A percentile compares a stretch with the other conserved stretches of the same genome.
phyloP scores from a whole-genome alignment of 1,140 invertebrate genomes.

The Marisa cornuarietis region DNA sequence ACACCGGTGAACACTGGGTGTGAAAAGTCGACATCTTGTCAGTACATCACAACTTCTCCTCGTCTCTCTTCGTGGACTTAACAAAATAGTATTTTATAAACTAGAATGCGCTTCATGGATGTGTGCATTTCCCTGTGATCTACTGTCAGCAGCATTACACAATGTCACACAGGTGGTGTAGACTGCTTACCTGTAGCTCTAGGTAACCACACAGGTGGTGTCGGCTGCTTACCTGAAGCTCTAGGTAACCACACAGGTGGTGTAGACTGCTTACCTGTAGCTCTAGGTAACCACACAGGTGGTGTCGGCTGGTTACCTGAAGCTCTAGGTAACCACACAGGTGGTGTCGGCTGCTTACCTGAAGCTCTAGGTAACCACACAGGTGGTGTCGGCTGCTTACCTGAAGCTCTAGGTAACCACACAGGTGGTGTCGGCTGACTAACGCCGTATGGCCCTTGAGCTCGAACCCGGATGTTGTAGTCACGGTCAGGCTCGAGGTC shows the following conservation, averaged over 20 bases:
- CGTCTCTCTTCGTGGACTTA: too few relatives aligned
- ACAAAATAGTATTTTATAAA: too few relatives aligned
- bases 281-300: slow-evolving; percentile 55
- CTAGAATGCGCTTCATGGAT: too few relatives aligned
- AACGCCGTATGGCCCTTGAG: slow-evolving; percentile 58
- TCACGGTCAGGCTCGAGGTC: slow-evolving; percentile 51
- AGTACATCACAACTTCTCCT: too few relatives aligned
- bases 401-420: slow-evolving; percentile 55
- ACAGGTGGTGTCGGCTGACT: slow-evolving; percentile 57
- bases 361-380: slow-evolving; percentile 56
- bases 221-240: slow-evolving; percentile 56
- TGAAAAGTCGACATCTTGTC: neutral
- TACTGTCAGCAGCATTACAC: neutral
- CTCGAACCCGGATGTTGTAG: slow-evolving; percentile 56
- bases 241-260: slow-evolving; percentile 55
- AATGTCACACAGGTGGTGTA: slow-evolving; percentile 43
- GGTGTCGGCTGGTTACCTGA: slow-evolving; percentile 55
- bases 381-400: slow-evolving; percentile 55
- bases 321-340: slow-evolving; percentile 57
- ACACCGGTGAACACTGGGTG: slow-evolving; percentile 56
- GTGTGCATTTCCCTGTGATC: too few relatives aligned
- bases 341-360: slow-evolving; percentile 55
- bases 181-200: slow-evolving; percentile 57
- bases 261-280: slow-evolving; percentile 55
- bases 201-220: slow-evolving; percentile 54